Evolutionary conservation across 2,888 invertebrate species (phyloP), one percentile per base, ranked within the genome.

Genomic region (Synergus laeviventris): DNA sequence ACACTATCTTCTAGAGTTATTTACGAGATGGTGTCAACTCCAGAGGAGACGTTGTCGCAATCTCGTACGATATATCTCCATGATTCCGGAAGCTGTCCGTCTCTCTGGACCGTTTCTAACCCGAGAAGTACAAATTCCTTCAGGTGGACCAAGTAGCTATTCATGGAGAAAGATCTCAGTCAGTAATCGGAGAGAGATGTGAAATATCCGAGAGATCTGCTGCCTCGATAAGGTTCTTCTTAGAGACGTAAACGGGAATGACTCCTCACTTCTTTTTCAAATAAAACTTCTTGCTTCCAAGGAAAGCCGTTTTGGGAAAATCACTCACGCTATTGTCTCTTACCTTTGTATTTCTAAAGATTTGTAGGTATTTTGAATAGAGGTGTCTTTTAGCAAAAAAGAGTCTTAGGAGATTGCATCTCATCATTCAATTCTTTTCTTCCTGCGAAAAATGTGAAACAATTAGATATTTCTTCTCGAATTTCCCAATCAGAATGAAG

Each of bases 71-170:
- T 89, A 87, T 86, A 90, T 89, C 88, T 89, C 83, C 81, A 81
- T 85, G 87, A 86, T 89, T 90, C 90, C 90, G 90, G 89, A 90
- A 90, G 89, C 87, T 88, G 87, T 88, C 85, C 85, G 86, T 89
- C 88, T 89, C 70, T 42, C 21, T 21, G 39, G 42, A 39, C 39
- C 42, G 39, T 39, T 18, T 62, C 62, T 70, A n/a, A 49, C 45
- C 70, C 70, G 16, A 70, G 70, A 45, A 49, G 45, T 70, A 70
- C 70, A 70, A 70, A 70, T 70, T 70, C 70, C 49, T 45, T 49
- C 24, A 66, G 66, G 12, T 70, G 49, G 70, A 36, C 70, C 70
- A 31, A 70, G 70, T 70, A 70, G 70, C 49, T 49, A 42, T 42
- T 14, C 70, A 18, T 14, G 8, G 42, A 42, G 42, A 42, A 64